These are phyloP conservation scores for Ia io DNA, from an alignment of 2,113 vertebrate genomes.

Conservation along the genomic window DNA sequence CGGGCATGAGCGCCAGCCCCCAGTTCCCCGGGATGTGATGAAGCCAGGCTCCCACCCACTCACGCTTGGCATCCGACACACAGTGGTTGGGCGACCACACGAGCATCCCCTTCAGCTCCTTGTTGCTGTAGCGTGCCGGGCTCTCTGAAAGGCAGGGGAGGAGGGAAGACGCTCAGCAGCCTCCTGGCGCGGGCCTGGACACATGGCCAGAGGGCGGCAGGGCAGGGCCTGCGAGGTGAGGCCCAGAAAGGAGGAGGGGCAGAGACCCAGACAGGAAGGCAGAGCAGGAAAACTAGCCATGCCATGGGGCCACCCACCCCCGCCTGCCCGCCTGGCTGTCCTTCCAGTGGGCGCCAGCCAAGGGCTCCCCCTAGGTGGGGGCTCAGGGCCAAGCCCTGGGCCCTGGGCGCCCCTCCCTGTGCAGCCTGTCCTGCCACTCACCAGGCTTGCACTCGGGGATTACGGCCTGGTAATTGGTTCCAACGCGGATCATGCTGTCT, in stretches of 20 bases:
- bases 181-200: background rate
- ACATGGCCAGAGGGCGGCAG: background rate
- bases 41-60: constrained; percentile 65
- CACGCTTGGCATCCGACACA: constrained; percentile 93
- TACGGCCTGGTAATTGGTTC: constrained; percentile 94
- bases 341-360: constrained; percentile 21
- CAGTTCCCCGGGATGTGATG: background rate
- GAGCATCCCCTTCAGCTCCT: constrained; percentile 93
- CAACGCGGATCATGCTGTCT: constrained; percentile 97
- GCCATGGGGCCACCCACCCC: constrained; percentile 44
- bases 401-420: background rate
- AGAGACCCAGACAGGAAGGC: constrained; percentile 55
- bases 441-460: constrained; percentile 95
- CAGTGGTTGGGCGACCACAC: constrained; percentile 92
- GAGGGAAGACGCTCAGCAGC: background rate
- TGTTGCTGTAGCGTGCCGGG: constrained; percentile 84
- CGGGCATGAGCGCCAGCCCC: background rate
- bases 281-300: constrained; percentile 45
- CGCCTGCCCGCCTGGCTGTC: background rate
- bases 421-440: constrained; percentile 73
- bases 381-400: constrained; percentile 39
- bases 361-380: constrained; percentile 63
- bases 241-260: constrained; percentile 9
- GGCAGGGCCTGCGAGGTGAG: background rate
- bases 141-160: constrained; percentile 80